phyloP scores from a whole-genome alignment of 2,888 invertebrate genomes.

The Volucella inanis region DNA sequence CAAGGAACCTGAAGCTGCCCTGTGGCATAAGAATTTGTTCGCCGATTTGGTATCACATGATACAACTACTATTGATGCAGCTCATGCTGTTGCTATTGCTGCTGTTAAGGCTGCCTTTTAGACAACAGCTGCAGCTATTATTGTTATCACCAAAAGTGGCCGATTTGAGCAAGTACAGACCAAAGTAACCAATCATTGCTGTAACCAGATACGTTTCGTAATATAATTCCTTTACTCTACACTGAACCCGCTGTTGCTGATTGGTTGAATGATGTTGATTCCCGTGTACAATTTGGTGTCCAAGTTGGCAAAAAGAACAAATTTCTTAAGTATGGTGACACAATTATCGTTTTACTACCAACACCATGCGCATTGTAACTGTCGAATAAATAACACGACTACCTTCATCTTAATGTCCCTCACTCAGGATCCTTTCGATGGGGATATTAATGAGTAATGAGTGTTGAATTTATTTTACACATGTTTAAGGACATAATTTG shows the following conservation, averaged over 20 bases:
- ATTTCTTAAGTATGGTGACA: slow-evolving; percentile 93
- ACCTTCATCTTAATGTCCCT: slow-evolving; percentile 67
- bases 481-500: no score
- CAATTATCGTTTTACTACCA: slow-evolving; percentile 95
- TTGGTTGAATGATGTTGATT: slow-evolving; percentile 96
- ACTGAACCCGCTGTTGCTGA: slow-evolving; percentile 87
- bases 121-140: no score
- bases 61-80: no score
- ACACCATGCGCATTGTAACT: slow-evolving; percentile 94
- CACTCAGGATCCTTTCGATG: slow-evolving; percentile 54
- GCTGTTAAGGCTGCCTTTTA: no score
- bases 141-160: no score
- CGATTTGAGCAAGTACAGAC: slow-evolving; percentile 97
- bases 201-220: slow-evolving; percentile 94
- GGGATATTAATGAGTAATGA: slow-evolving; percentile 43
- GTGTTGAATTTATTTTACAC: no score
- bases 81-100: no score
- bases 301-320: slow-evolving; percentile 93
- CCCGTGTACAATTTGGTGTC: slow-evolving; percentile 92
- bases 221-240: slow-evolving; percentile 94
- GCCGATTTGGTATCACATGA: no score
- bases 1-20: no score
- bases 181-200: slow-evolving; percentile 96
- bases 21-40: no score
- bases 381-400: slow-evolving; percentile 78